phyloP scores from a whole-genome alignment of 2,888 invertebrate genomes.

The Parthenolecanium corni region DNA sequence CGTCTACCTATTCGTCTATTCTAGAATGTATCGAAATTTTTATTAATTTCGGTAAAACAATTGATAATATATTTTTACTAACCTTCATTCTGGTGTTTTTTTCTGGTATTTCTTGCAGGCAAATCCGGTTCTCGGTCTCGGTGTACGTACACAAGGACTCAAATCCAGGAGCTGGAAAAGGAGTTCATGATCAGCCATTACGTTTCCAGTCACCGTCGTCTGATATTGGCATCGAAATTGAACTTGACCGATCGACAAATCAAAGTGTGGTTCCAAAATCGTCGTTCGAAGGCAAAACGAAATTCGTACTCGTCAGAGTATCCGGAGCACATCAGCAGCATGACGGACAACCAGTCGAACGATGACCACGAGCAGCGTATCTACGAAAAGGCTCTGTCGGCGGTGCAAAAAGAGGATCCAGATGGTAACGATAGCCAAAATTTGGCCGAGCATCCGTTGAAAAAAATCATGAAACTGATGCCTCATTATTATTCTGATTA shows the following conservation, averaged over 20 bases:
- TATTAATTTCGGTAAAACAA: too few relatives aligned
- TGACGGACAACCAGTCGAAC: constrained; percentile 22
- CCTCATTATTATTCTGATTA: constrained; percentile 28
- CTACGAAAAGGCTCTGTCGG: constrained; percentile 21
- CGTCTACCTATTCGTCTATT: too few relatives aligned
- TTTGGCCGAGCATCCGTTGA: constrained; percentile 15
- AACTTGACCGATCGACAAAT: constrained; percentile 30
- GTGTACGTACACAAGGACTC: constrained; percentile 23
- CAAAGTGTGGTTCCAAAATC: constrained; percentile 35
- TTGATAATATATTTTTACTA: too few relatives aligned
- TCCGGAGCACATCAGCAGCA: constrained; percentile 9
- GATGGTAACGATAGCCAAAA: background rate
- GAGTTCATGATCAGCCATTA: constrained; percentile 26
- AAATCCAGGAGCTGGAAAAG: constrained; percentile 27
- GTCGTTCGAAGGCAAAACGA: constrained; percentile 34
- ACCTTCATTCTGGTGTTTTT: too few relatives aligned
- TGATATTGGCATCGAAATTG: constrained; percentile 18
- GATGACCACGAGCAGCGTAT: constrained; percentile 28
- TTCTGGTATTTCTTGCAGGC: constrained; percentile 2
- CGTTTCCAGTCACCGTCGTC: constrained; percentile 26
- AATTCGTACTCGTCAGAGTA: constrained; percentile 30
- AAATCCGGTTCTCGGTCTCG: constrained; percentile 19
- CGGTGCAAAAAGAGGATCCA: constrained; percentile 15
- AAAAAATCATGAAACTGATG: constrained; percentile 25
- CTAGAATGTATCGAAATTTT: too few relatives aligned